These are phyloP conservation scores for Muscina levida DNA, from an alignment of 2,888 invertebrate species.

Conservation along the genomic window DNA sequence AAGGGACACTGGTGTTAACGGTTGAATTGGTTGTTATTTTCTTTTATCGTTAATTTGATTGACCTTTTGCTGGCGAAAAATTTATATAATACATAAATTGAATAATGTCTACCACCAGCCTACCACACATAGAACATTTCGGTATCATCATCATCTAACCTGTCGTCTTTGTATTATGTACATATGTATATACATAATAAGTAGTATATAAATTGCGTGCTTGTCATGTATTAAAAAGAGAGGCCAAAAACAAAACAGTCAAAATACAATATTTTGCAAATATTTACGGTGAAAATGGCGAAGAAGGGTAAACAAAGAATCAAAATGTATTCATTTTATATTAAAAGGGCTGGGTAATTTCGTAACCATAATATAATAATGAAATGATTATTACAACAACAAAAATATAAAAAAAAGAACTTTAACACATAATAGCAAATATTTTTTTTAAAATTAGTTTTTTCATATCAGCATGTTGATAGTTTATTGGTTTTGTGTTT, in stretches of 20 bases:
- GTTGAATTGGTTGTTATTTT: slow-evolving; percentile 6
- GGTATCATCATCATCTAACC: neutral
- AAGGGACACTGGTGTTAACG: too few species aligned
- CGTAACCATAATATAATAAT: neutral
- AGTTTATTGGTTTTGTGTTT: too few species aligned
- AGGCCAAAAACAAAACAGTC: neutral
- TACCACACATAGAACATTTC: neutral
- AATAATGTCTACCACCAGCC: neutral
- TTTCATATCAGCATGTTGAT: too few species aligned
- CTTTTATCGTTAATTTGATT: slow-evolving; percentile 21
- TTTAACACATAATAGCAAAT: too few species aligned
- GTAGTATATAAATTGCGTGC: slow-evolving; percentile 30
- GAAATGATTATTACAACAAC: neutral
- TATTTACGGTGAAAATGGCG: neutral
- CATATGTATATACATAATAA: too few species aligned
- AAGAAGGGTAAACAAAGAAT: slow-evolving; percentile 3
- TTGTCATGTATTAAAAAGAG: slow-evolving; percentile 30
- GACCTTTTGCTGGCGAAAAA: slow-evolving; percentile 43
- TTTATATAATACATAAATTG: slow-evolving; percentile 3
- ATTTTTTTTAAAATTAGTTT: too few species aligned
- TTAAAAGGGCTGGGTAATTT: neutral
- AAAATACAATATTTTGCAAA: neutral
- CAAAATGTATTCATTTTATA: neutral
- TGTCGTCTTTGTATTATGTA: too few species aligned
- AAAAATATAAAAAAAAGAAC: neutral